These are phyloP conservation scores for Hirtodrosophila confusa DNA, from an alignment of 2,888 invertebrate species.

Conservation along the genomic window DNA sequence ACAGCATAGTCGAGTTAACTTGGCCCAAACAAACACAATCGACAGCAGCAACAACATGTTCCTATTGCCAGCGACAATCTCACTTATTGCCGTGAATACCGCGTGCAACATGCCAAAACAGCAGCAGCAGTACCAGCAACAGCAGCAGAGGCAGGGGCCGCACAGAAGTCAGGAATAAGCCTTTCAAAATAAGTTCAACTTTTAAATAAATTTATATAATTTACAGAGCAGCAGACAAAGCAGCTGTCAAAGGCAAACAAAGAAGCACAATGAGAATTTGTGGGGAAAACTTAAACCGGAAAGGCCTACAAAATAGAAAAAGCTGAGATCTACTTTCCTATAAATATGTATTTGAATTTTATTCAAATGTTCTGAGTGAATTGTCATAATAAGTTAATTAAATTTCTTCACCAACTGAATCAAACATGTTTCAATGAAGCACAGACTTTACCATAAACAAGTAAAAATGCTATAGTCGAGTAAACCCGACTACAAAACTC, in stretches of 20 bases:
- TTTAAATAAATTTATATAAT: background rate
- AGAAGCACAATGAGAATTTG: constrained; percentile 1
- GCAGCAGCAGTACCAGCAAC: constrained; percentile 1
- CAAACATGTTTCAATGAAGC: too few species aligned
- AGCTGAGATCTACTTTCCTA: too few species aligned
- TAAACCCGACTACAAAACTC: too few species aligned
- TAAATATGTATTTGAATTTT: background rate
- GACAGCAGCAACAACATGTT: constrained; percentile 22
- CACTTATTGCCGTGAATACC: constrained; percentile 22
- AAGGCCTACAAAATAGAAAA: too few species aligned
- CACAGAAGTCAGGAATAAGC: constrained; percentile 7
- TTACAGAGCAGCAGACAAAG: constrained; percentile 5
- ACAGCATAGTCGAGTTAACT: constrained; percentile 3
- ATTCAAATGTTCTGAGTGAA: too few species aligned
- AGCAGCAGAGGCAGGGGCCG: background rate
- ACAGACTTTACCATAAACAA: too few species aligned
- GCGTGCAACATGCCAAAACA: constrained; percentile 29
- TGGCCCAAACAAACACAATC: background rate
- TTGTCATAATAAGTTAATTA: too few species aligned
- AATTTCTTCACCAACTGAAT: too few species aligned
- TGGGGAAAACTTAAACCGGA: background rate
- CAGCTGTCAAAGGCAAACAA: background rate
- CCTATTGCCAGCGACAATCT: constrained; percentile 24
- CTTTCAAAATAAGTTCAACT: background rate
- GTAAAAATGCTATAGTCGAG: too few species aligned